Evolutionary conservation across 2,888 invertebrate genomes (phyloP), one percentile per base, ranked within the genome.

Genomic region (Drosophila yooni): DNA sequence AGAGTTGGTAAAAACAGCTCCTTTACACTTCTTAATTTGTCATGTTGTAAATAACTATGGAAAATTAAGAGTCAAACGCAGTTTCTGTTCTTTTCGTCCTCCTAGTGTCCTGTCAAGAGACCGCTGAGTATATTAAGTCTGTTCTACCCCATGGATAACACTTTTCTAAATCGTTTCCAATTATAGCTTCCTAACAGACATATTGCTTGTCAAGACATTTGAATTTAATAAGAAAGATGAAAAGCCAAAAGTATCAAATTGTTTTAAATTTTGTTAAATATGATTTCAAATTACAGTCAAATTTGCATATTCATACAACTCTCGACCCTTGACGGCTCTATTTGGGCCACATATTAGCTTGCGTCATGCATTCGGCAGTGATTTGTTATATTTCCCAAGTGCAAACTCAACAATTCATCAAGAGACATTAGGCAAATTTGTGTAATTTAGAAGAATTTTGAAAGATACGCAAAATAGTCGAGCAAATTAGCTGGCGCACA

Each of bases 401-500:
- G 79, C 69, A 63, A 74, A 74, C 67, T 59, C 54, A 66, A 59
- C 74, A 74, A 85, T 85, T 73, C 67, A 74, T 82, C 83, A 88
- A 64, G 66, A 43, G 53, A 69, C 61, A 85, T 83, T 83, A 70
- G 70, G 68, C 65, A 66, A 80, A 76, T 76, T 77, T 77, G 54
- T 65, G 68, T 77, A 70, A 82, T 86, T 65, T 76, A 69, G 43
- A 63, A 59, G 69, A 68, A 61, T 65, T 71, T 62, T 43, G 13
- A 66, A 60, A 69, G 72, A 71, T 62, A 63, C 51, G 58, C 53
- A 64, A 66, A 79, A 72, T 74, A 77, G 77, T 68, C 74, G 50
- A 63, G 72, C 70, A 71, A 88, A 88, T 89, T 88, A 80, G 84
- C 76, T 76, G 74, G 71, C 31, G 63, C 58, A 75, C 87, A 86